Base-by-base conservation (phyloP, 92 coral and sea anemone genomes). In the Epizoanthus stellaris region DNA sequence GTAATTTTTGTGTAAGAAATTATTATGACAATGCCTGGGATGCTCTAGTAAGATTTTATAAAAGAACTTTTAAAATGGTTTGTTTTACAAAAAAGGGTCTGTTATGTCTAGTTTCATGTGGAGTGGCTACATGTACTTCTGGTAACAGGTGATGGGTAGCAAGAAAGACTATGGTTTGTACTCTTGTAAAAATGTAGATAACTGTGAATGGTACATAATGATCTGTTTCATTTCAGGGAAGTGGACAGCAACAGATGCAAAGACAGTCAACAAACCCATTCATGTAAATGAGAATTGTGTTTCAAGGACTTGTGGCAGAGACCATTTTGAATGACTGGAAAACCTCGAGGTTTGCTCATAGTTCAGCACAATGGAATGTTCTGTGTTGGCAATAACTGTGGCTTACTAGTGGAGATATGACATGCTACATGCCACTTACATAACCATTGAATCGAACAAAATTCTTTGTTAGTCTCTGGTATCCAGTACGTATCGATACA, bases 231-330 rank as follows among this genome's bases (percentile, higher is more conserved):
- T 88, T 92, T 47, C 83, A 95, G 98, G 94, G 95, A 53, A 93
- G 90, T 38, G 90, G 89, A 20, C 95, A 89, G 69, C 96, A 91
- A 76, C 91, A 90, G 59, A 95, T 95, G 95, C 98, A 95, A 79
- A 90, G 92, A 88, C 99, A 95, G 84, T 94, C 99, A 23, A 97
- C 95, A 79, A 97, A 97, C 86, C 99, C 99, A 47, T 97, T 97
- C 88, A 97, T 97, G 99, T 97, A 93, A 91, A 52, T 49, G 71
- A 62, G 59, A 63, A 57, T 19, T 16, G 75, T 34, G 65, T 23
- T 62, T 83, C 36, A 12, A 56, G 53, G 49, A 38, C 11, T 47
- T 4, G 57, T n/a, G 34, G 45, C 64, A 76, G 86, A 14, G 58
- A 40, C 5, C 20, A 17, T 66, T 68, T 68, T 38, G 59, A 63